Base-by-base conservation (phyloP, 2,888 invertebrate species). In the Lasioglossum pauxillum region DNA sequence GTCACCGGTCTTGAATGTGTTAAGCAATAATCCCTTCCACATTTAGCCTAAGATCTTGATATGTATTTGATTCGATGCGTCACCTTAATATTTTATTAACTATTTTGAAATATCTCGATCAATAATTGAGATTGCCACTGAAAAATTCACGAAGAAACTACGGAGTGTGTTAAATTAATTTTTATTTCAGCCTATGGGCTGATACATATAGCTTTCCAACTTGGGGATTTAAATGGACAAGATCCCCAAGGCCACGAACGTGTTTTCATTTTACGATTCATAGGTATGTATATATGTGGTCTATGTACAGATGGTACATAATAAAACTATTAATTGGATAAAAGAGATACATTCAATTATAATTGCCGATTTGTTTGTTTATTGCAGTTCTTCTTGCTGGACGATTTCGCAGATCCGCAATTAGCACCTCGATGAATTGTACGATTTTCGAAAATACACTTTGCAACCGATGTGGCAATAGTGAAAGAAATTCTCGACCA, bases 371-470 rank as follows among this genome's bases (percentile, higher is more conserved):
- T 71, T 72, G 31, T 12, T 27, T 75, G 57, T 81, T 84, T 88
- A 83, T 89, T 88, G 23, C 88, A 88, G 88, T 78, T 64, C 14
- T 64, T 75, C 67, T 49, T 64, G 14, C 23, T 74, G 85, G 82
- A 79, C 23, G 78, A 44, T 77, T 1, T 53, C 2, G 35, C 31
- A 35, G 19, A 67, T 19, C 35, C 3, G 16, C 35, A 35, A 31
- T 16, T 5, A 31, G 31, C 16, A 27, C n/a, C n/a, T 10, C 2
- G 16, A 75, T 2, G n/a, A 19, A 38, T 2, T 27, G n/a, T 16
- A 14, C 14, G 16, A 41, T 19, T 19, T 73, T 16, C 19, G 16
- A 46, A 73, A 7, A 16, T 64, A 31, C 5, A 64, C 5, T 64
- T 64, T 2, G 64, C 31, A 16, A 64, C 2, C 16, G 7, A 16